phyloP scores from a whole-genome alignment of 1,140 invertebrate genomes.

The Chelonus insularis region DNA sequence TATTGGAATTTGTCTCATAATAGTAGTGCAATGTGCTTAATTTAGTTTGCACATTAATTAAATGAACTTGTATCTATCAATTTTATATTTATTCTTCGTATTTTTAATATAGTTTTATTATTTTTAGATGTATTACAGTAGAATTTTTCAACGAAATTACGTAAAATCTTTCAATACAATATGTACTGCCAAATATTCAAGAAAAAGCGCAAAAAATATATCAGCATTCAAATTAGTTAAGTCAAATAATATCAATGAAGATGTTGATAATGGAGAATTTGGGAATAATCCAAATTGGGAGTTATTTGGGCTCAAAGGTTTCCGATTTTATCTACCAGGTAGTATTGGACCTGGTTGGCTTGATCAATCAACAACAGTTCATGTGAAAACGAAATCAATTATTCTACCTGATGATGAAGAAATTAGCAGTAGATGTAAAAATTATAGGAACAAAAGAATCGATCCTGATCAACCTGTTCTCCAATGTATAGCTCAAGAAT shows the following conservation, averaged over 20 bases:
- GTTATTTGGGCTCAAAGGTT: constrained; percentile 65
- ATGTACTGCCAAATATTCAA: constrained; percentile 44
- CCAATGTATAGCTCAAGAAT: constrained; percentile 65
- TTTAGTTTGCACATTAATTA: background rate
- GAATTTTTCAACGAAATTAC: constrained; percentile 43
- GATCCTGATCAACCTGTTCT: constrained; percentile 31
- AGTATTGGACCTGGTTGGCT: constrained; percentile 68
- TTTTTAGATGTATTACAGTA: constrained; percentile 54
- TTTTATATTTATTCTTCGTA: background rate
- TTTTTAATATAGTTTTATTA: constrained; percentile 9
- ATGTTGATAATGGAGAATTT: constrained; percentile 38
- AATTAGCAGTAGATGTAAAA: background rate
- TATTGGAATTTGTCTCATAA: background rate
- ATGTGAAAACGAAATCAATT: constrained; percentile 49
- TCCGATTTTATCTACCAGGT: constrained; percentile 72
- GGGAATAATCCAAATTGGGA: constrained; percentile 63
- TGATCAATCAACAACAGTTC: constrained; percentile 59
- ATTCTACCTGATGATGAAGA: constrained; percentile 44
- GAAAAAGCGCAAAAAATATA: constrained; percentile 49
- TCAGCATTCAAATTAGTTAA: constrained; percentile 47
- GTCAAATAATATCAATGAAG: constrained; percentile 33
- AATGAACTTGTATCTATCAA: background rate
- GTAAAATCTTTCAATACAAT: constrained; percentile 36
- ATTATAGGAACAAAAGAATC: constrained; percentile 11
- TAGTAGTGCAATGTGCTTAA: background rate